A percentile compares a stretch with the other conserved stretches of the same genome.
Evolutionary conservation across 2,888 invertebrate genomes (phyloP).

Genomic region (Cheilosia vernalis): DNA sequence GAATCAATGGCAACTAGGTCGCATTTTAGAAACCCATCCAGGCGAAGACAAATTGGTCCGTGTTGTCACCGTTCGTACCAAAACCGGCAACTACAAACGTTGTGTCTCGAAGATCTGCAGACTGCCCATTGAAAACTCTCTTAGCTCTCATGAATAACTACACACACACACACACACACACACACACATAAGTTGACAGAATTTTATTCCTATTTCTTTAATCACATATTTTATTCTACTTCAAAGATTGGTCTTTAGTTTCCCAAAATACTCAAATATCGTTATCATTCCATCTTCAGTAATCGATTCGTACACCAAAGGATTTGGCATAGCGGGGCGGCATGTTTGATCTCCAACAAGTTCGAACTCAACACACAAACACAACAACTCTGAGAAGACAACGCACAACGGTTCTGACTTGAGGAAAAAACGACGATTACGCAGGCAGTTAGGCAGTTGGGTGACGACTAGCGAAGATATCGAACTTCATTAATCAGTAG

Average conservation of each 20-base stretch:
- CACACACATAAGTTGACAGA: background rate
- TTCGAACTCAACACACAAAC: no score
- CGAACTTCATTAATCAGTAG: no score
- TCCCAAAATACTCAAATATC: background rate
- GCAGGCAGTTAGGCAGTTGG: no score
- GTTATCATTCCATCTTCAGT: background rate
- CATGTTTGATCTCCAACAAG: slow-evolving; percentile 1
- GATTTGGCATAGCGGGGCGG: slow-evolving; percentile 3
- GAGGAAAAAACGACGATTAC: no score
- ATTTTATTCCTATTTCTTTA: background rate
- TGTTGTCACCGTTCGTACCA: slow-evolving; percentile 44
- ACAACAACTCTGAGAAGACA: no score
- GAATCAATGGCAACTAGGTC: slow-evolving; percentile 54
- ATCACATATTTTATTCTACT: background rate
- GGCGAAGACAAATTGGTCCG: slow-evolving; percentile 59
- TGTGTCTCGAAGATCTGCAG: slow-evolving; percentile 48
- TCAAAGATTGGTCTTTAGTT: no score
- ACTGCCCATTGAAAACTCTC: slow-evolving; percentile 20
- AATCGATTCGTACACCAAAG: background rate
- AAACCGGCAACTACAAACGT: slow-evolving; percentile 42
- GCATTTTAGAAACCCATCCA: slow-evolving; percentile 58
- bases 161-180: background rate
- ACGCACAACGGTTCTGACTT: no score
- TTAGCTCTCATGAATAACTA: background rate
- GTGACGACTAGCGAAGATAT: no score